These are phyloP conservation scores for Lepidocyrtoides sp. DNA, from an alignment of 2,888 invertebrate species.

Conservation along the genomic window DNA sequence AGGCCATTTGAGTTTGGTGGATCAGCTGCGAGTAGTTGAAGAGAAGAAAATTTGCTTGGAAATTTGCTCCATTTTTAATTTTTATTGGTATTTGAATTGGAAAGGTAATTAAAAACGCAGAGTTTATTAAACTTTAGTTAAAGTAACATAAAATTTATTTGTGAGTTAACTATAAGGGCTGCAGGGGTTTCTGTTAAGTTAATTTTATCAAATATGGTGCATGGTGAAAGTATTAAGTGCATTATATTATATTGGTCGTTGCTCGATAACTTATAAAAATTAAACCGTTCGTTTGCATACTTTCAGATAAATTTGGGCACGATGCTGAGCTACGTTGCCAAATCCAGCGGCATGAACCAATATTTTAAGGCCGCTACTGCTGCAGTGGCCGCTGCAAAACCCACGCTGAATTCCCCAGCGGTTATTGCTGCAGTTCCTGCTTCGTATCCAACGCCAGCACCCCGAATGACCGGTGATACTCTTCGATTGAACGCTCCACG, in stretches of 20 bases:
- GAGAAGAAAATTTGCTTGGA: not conserved
- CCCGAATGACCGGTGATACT: constrained; percentile 87
- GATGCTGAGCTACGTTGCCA: constrained; percentile 85
- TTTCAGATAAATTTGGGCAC: not conserved
- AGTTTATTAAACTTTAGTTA: no score
- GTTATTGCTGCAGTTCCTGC: constrained; percentile 88
- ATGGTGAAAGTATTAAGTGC: no score
- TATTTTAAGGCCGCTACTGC: constrained; percentile 84
- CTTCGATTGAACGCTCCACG: constrained; percentile 87
- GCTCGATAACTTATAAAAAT: no score
- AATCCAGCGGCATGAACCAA: constrained; percentile 85
- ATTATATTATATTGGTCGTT: no score
- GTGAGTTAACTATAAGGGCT: no score
- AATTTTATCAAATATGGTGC: no score
- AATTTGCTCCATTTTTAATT: constrained; percentile 18
- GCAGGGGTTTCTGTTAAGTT: no score
- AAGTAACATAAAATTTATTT: no score
- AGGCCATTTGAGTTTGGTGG: constrained; percentile 35
- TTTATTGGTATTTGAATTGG: not conserved
- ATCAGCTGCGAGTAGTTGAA: constrained; percentile 39
- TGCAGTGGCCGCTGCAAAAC: constrained; percentile 81
- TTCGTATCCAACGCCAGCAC: constrained; percentile 86
- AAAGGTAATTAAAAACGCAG: constrained; percentile 20
- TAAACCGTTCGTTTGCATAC: no score
- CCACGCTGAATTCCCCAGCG: constrained; percentile 91